phyloP scores from a whole-genome alignment of 2,113 vertebrate species.

The Hypanus sabinus region DNA sequence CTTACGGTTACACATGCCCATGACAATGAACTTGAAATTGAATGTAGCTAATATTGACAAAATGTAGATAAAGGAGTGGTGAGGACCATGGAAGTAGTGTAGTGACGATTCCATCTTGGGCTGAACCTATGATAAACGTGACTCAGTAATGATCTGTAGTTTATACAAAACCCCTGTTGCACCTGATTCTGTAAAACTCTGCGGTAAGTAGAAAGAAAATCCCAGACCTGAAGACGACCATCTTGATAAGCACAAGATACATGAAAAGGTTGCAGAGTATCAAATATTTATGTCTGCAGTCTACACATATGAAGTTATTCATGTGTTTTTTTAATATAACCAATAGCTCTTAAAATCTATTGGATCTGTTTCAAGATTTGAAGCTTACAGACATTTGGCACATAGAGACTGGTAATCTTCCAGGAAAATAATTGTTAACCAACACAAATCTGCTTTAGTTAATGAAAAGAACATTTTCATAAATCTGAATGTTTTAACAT shows the following conservation, averaged over 20 bases:
- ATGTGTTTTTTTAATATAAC: conserved; percentile 15
- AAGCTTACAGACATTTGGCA: conserved; percentile 56
- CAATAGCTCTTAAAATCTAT: conserved; percentile 46
- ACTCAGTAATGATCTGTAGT: background rate
- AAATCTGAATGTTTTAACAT: conserved; percentile 34
- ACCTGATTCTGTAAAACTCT: background rate
- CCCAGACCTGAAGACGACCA: background rate
- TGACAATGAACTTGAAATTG: no score
- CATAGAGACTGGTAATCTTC: conserved; percentile 50
- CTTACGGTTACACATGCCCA: no score
- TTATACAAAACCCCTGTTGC: background rate
- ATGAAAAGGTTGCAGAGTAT: background rate
- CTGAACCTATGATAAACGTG: background rate
- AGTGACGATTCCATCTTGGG: background rate
- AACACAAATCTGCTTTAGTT: conserved; percentile 34
- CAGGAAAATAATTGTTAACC: conserved; percentile 52
- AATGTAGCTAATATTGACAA: no score
- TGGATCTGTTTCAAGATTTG: conserved; percentile 49
- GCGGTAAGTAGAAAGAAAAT: background rate
- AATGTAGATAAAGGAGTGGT: no score
- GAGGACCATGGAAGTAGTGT: background rate
- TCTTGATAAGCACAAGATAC: conserved; percentile 3
- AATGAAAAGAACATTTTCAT: conserved; percentile 36
- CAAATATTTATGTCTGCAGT: conserved; percentile 24
- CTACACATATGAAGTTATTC: conserved; percentile 9